A percentile compares a stretch with the other conserved stretches of the same genome.
Evolutionary conservation across 35 echinoderm and acorn worm species (phyloP).

Genomic region (Ptychodera flava): DNA sequence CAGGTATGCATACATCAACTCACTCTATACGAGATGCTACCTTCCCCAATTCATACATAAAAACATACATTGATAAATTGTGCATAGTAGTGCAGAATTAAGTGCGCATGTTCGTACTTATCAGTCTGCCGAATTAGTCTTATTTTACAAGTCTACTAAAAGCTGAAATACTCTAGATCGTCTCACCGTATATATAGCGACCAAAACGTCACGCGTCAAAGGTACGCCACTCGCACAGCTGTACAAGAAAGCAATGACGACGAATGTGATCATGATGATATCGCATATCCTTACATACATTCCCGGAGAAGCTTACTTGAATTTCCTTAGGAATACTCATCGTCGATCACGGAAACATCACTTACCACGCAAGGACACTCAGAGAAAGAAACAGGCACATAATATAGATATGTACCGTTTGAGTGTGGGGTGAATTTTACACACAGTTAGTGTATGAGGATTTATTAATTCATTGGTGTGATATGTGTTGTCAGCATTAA

Average conservation of each 20-base stretch:
- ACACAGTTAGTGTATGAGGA: not conserved
- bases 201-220: not conserved
- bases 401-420: not conserved
- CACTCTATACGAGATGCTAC: no score
- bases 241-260: not conserved
- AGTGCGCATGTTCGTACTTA: no score
- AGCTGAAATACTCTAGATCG: no score
- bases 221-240: not conserved
- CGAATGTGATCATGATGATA: not conserved
- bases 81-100: no score
- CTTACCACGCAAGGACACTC: not conserved
- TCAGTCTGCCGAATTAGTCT: no score
- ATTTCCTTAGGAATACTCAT: not conserved
- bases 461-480: not conserved
- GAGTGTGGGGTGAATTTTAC: not conserved
- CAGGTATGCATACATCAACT: no score
- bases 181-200: not conserved
- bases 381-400: not conserved
- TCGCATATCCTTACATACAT: not conserved
- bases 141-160: no score
- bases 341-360: not conserved
- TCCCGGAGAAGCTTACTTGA: not conserved
- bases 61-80: no score
- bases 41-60: no score
- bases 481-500: not conserved